phyloP scores from a whole-genome alignment of 2,797 vertebrate genomes.

The Crotalus adamanteus region DNA sequence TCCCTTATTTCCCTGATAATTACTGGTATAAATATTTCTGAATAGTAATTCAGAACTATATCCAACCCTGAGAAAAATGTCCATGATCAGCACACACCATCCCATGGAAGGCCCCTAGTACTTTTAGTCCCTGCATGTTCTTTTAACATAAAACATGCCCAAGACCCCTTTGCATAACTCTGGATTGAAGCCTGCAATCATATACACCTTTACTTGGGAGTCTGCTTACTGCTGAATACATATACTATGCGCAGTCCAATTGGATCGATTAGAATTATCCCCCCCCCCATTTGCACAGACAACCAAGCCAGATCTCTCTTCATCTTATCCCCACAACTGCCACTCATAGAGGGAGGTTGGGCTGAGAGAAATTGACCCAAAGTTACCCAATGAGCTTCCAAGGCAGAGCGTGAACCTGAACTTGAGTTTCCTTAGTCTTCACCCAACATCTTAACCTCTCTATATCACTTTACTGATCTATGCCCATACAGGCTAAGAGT shows the following conservation, averaged over 20 bases:
- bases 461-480: not conserved
- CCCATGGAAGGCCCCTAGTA: not conserved
- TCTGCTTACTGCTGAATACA: not conserved
- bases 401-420: not conserved
- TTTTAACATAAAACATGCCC: not conserved
- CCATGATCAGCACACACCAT: not conserved
- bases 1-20: constrained; percentile 14
- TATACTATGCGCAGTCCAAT: not conserved
- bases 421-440: not conserved
- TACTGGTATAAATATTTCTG: constrained; percentile 10
- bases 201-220: not conserved
- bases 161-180: not conserved
- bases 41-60: constrained; percentile 17
- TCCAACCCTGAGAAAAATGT: constrained; percentile 37
- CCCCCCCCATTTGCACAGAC: not conserved
- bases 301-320: not conserved
- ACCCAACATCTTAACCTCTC: not conserved
- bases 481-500: not conserved
- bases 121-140: not conserved
- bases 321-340: not conserved
- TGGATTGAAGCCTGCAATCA: not conserved
- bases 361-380: not conserved
- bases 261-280: not conserved
- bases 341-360: not conserved
- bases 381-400: not conserved